phyloP scores from a whole-genome alignment of 2,888 invertebrate species.

The Amphipyra tragopoginis region DNA sequence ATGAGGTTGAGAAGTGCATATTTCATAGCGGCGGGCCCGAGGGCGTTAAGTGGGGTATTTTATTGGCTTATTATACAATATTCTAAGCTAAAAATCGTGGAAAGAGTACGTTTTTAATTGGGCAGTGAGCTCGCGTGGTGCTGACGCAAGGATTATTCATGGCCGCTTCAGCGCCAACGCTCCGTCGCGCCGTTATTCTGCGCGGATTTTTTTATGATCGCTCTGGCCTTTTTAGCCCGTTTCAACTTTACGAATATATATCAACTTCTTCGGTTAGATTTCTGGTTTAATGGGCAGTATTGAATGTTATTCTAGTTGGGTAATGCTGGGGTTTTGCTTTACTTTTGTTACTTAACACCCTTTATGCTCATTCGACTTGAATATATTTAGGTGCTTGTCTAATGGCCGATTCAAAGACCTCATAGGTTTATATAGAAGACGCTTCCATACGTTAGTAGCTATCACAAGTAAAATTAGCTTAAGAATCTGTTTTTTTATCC shows the following conservation, averaged over 20 bases:
- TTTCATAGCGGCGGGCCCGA: slow-evolving; percentile 83
- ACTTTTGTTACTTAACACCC: too few relatives aligned
- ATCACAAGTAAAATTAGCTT: too few relatives aligned
- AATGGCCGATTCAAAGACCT: too few relatives aligned
- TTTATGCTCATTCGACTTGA: too few relatives aligned
- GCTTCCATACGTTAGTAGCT: too few relatives aligned
- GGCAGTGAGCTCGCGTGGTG: slow-evolving; percentile 86
- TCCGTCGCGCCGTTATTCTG: slow-evolving; percentile 79
- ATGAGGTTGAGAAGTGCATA: slow-evolving; percentile 88
- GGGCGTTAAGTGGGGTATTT: slow-evolving; percentile 89
- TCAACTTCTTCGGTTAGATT: slow-evolving; percentile 45
- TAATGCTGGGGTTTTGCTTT: slow-evolving; percentile 7
- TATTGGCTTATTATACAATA: slow-evolving; percentile 90
- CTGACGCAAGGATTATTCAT: slow-evolving; percentile 89
- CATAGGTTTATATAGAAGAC: too few relatives aligned
- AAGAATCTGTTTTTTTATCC: too few relatives aligned
- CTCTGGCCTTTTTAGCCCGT: slow-evolving; percentile 62
- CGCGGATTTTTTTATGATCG: slow-evolving; percentile 75
- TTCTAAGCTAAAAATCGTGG: slow-evolving; percentile 90
- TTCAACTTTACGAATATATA: slow-evolving; percentile 67
- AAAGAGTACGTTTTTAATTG: slow-evolving; percentile 90
- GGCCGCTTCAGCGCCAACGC: slow-evolving; percentile 84
- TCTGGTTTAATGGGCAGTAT: slow-evolving; percentile 43
- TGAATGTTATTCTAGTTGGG: slow-evolving; percentile 16
- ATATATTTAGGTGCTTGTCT: too few relatives aligned